Evolutionary conservation across 2,797 vertebrate species (phyloP).

Genomic region (Coregonus ussuriensis): DNA sequence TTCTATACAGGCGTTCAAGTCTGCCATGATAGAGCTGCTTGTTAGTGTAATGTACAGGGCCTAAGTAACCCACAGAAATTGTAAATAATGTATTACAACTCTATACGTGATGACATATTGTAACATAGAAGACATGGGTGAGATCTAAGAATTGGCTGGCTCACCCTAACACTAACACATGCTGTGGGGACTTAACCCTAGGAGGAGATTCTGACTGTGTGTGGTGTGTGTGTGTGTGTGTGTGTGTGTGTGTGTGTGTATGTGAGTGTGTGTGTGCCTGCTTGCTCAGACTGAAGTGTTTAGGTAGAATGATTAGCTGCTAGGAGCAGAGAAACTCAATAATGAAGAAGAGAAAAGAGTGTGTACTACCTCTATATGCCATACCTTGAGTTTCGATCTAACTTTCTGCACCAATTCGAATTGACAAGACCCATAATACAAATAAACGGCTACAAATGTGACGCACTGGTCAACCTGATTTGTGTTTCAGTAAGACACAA

Average conservation of each 20-base stretch:
- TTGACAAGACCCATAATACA: background rate
- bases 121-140: conserved; percentile 63
- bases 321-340: background rate
- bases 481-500: conserved; percentile 13
- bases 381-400: background rate
- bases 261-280: conserved; percentile 7
- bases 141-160: conserved; percentile 63
- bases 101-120: conserved; percentile 57
- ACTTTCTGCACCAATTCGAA: background rate
- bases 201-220: background rate
- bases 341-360: too few relatives aligned
- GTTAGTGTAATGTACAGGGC: conserved; percentile 52
- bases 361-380: too few relatives aligned
- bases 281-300: background rate
- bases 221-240: conserved; percentile 19
- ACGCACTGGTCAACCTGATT: conserved; percentile 18
- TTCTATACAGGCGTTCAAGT: conserved; percentile 28
- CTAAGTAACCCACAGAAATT: conserved; percentile 44
- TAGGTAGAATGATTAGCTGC: background rate
- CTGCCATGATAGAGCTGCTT: conserved; percentile 48
- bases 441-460: background rate
- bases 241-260: conserved; percentile 5
- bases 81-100: conserved; percentile 68
- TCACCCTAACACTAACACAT: conserved; percentile 54
- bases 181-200: conserved; percentile 54